Base-by-base conservation (phyloP, 2,888 invertebrate genomes). In the Dugesia japonica region DNA sequence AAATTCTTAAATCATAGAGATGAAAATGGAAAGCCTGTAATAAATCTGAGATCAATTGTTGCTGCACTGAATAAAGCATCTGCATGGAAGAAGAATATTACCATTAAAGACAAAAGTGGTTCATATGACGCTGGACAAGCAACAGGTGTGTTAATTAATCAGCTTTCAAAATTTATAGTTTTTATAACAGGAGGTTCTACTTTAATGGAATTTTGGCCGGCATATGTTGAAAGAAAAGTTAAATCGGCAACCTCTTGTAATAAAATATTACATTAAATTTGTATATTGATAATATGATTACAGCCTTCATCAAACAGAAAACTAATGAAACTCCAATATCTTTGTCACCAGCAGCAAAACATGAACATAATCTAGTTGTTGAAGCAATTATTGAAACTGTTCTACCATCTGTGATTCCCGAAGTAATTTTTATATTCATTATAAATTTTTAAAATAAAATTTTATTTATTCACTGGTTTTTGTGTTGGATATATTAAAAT, bases 341-440 rank as follows among this genome's bases (percentile, higher is more conserved):
- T n/a, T 56, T 56, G 17, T 56, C 56, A 4, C 9, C 56, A 56
- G 56, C 56, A 56, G 56, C 56, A n/a, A 56, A 56, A 56, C 56
- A 56, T 56, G 56, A 56, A n/a, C 56, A 56, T 56, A 56, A 4
- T 56, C 56, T 56, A 9, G 56, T 56, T n/a, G 56, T 56, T n/a
- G 56, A 56, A 56, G 56, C 56, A 23, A n/a, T 56, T n/a, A 56
- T 56, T 56, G 56, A 56, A 56, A 56, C n/a, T 13, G 23, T 56
- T 56, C 56, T 56, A 13, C 56, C 56, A n/a, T 56, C 9, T 20
- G n/a, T 56, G 4, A 56, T n/a, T 4, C 56, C 56, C 56, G 56
- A 56, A 56, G 56, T 56, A 56, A 13, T 31, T 31, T 13, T 31
- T 31, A 7, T 7, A 31, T 31, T 31, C n/a, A n/a, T n/a, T n/a